Evolutionary conservation across 2,888 invertebrate species (phyloP), one percentile per base, ranked within the genome.

Genomic region (Drosophila leonis): DNA sequence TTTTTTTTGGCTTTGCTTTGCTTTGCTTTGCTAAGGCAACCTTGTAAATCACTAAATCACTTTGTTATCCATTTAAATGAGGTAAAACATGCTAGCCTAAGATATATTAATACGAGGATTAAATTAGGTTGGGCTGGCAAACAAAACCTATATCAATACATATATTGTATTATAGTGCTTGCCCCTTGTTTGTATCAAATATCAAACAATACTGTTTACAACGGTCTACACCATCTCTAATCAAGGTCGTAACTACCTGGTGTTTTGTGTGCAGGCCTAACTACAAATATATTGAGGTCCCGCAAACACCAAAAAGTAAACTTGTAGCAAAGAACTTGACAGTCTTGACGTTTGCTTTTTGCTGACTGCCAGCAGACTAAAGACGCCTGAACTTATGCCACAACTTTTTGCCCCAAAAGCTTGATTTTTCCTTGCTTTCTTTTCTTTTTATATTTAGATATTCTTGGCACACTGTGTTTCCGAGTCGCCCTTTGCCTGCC

Each of bases 381-480:
- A 65, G 76, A 60, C 81, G 87, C 73, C 83, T 56, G 13, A 65
- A 46, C 64, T 55, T 83, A 73, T 76, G 71, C 89, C 71, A 62
- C 63, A 83, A 60, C 48, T 83, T 75, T 78, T 69, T 61, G 63
- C 49, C 49, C 13, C 10, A 35, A 55, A 48, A 64, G 31, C 48
- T 55, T 61, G n/a, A 35, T 54, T 60, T 29, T 27, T 33, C 35
- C 18, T 67, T 60, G 42, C 55, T 67, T 80, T 55, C 59, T 29
- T 13, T n/a, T 24, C 42, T 56, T 64, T 77, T 55, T 27, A 39
- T 37, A 9, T 62, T n/a, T 59, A 48, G 20, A 72, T 59, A 61
- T 82, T 64, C 57, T 48, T 62, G 74, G 42, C 31, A 41, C 27
- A 33, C 44, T 29, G 29, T n/a, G 46, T 33, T 42, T 9, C 15